Percentiles rank a stretch among this genome's conserved stretches.
phyloP scores from a whole-genome alignment of 2,113 vertebrate species.

The Triplophysa siluroides region DNA sequence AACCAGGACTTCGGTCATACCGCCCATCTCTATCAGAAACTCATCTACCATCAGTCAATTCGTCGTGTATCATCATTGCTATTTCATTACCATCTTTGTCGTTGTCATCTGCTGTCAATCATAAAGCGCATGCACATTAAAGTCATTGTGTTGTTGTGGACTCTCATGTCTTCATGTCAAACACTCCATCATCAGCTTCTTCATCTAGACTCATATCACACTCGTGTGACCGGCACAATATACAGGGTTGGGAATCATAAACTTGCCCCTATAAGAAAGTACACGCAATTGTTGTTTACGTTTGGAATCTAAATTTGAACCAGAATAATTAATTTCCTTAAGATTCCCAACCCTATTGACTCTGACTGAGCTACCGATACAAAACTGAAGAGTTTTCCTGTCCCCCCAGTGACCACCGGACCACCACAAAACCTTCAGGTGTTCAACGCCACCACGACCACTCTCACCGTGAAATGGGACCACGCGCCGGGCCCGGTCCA shows the following conservation, averaged over 20 bases:
- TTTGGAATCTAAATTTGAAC: background rate
- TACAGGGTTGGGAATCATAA: constrained; percentile 9
- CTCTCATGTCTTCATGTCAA: constrained; percentile 27
- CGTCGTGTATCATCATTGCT: constrained; percentile 37
- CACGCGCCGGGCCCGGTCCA: constrained; percentile 84
- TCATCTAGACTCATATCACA: constrained; percentile 13
- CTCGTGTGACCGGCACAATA: background rate
- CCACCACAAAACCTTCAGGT: constrained; percentile 89
- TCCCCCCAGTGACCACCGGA: constrained; percentile 75
- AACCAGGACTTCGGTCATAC: background rate
- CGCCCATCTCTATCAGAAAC: constrained; percentile 26
- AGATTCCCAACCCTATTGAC: constrained; percentile 24
- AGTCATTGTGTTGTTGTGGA: background rate
- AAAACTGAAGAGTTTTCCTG: constrained; percentile 7
- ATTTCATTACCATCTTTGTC: too few relatives aligned
- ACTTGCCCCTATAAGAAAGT: background rate
- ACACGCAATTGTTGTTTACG: too few relatives aligned
- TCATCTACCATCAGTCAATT: constrained; percentile 21
- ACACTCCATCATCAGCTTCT: constrained; percentile 24
- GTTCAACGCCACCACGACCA: constrained; percentile 86
- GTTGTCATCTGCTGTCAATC: constrained; percentile 42
- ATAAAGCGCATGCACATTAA: constrained; percentile 48
- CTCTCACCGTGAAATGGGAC: constrained; percentile 90
- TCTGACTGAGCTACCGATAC: background rate
- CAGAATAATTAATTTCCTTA: background rate